Evolutionary conservation across 1,140 invertebrate genomes (phyloP), one percentile per base, ranked within the genome.

Genomic region (Globodera ellingtonae): DNA sequence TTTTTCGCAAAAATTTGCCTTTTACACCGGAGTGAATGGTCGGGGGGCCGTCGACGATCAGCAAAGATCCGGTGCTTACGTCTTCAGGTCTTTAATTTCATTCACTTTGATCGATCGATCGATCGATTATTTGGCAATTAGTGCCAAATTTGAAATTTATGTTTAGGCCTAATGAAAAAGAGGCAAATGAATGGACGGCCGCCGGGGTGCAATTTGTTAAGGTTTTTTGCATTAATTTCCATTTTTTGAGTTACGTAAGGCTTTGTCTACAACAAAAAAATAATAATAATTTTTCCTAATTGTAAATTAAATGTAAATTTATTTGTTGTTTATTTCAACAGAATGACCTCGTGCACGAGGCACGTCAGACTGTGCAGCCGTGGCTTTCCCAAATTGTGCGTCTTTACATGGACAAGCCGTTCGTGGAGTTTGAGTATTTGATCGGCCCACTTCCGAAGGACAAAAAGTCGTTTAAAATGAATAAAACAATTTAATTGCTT

Each of bases 371-470:
- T 13, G 92, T 93, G 80, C 92, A 91, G 72, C 91, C 93, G 13
- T 98, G 94, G 94, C 90, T 94, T 0, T 94, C 92, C 35, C 94
- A 97, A 91, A 92, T 94, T 0, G 91, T 96, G 46, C 90, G 95
- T 72, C 84, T 96, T 0, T 94, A 95, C 82, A 89, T 89, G 66
- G 91, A 93, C 76, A 91, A 92, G 66, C 90, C 90, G 0, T 89
- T 91, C 82, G 90, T 95, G 0, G 95, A 98, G 90, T 93, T 97
- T 75, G 93, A 97, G 86, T 99, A 95, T 95, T 90, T 96, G 1
- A 92, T 98, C 80, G 97, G 96, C 50, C 95, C 96, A 0, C 95
- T 99, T 83, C 95, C 95, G 7, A 91, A 81, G 74, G 83, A 87
- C 70, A 67, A 75, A 62, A 75, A 47, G 81, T 82, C 47, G 13